Base-by-base conservation (phyloP, 2,113 vertebrate species). In the Danio rerio region DNA sequence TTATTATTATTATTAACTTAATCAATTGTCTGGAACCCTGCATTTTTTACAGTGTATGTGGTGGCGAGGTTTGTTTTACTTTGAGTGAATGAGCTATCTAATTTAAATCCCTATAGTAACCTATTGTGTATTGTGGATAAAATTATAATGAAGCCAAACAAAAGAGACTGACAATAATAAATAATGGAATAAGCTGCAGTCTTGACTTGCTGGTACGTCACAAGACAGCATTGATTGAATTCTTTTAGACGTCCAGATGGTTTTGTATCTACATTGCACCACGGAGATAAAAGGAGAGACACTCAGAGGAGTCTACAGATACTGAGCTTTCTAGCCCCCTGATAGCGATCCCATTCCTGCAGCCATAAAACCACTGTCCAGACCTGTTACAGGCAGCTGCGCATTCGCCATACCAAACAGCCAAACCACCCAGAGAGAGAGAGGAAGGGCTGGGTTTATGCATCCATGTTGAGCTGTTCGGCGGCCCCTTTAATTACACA, bases 401-500 rank as follows among this genome's bases (percentile, higher is more conserved):
- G 45, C 16, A 43, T 65, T 40, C 10, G 9, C 47, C 55, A 73
- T 65, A 73, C 59, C 55, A 78, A 56, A 12, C 74, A 76, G 59
- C 43, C 43, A 73, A 66, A 65, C 12, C 49, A 3, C 20, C 59
- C 49, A 15, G 5, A 40, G 45, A 77, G 16, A 77, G 21, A 61
- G 53, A n/a, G 63, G 42, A 59, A 83, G 21, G 75, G 81, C 63
- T 75, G 79, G 78, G 31, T 31, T 81, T 58, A 78, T 71, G 40
- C 40, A 56, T 21, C 78, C 73, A 45, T 50, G 62, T 75, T 71
- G 77, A 71, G 74, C 59, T 61, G 58, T 77, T 69, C 78, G 53
- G 18, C 81, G 45, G 78, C 83, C 72, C 86, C 72, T 85, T 81
- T 86, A 87, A 87, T 89, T 89, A 87, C 56, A 82, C 76, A 75